These are phyloP conservation scores for Plebejus anna DNA, from an alignment of 2,888 invertebrate genomes.

Conservation along the genomic window DNA sequence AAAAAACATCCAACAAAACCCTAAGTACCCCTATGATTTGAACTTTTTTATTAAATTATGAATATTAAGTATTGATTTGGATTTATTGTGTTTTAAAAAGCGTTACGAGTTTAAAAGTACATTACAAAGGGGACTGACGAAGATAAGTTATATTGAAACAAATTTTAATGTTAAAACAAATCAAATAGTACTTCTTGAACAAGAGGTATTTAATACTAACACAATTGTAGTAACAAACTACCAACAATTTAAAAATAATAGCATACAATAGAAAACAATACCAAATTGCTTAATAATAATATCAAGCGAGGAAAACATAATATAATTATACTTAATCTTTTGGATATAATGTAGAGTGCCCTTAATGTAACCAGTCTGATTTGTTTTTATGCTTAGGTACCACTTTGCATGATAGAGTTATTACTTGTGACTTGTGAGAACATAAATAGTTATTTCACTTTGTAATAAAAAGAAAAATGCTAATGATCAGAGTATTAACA, in stretches of 20 bases:
- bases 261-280: too few relatives aligned
- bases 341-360: too few relatives aligned
- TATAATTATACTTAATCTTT: too few relatives aligned
- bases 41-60: slow-evolving; percentile 34
- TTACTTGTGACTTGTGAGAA: neutral
- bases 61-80: slow-evolving; percentile 26
- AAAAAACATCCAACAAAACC: slow-evolving; percentile 18
- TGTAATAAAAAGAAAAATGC: neutral
- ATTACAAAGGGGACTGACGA: neutral
- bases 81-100: slow-evolving; percentile 26
- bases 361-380: neutral
- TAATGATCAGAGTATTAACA: neutral
- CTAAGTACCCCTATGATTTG: slow-evolving; percentile 65
- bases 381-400: neutral
- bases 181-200: neutral
- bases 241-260: too few relatives aligned
- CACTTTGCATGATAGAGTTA: neutral
- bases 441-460: neutral
- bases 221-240: neutral
- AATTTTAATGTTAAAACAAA: neutral
- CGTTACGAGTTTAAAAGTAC: neutral
- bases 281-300: too few relatives aligned
- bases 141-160: neutral
- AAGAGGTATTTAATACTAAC: neutral
- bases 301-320: too few relatives aligned